Percentiles rank a stretch among this genome's conserved stretches.
Evolutionary conservation across 2,888 invertebrate genomes (phyloP).

Genomic region (Sinhomidia bicolor): DNA sequence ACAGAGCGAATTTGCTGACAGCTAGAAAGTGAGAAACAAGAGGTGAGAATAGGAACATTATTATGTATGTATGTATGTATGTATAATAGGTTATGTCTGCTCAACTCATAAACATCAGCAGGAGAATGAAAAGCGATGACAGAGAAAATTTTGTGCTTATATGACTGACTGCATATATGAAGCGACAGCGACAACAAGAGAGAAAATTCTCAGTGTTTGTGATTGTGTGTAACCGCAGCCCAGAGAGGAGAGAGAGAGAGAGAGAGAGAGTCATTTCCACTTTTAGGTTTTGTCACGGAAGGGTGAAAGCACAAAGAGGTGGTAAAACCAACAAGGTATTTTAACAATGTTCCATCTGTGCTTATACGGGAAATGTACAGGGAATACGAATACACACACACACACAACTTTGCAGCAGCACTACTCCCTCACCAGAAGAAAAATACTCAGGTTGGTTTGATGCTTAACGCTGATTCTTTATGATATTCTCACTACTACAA

Average conservation of each 20-base stretch:
- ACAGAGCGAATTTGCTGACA: background rate
- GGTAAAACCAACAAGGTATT: conserved; percentile 44
- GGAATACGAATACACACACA: background rate
- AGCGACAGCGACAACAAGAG: too few relatives aligned
- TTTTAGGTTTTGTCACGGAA: conserved; percentile 64
- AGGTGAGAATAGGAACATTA: too few relatives aligned
- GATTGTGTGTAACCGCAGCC: conserved; percentile 73
- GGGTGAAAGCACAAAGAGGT: conserved; percentile 59
- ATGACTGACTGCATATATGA: conserved; percentile 46
- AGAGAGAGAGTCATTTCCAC: conserved; percentile 64
- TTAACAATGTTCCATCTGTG: background rate
- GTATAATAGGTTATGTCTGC: background rate
- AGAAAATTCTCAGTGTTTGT: conserved; percentile 62
- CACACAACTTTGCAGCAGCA: too few relatives aligned
- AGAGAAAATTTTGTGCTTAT: conserved; percentile 35
- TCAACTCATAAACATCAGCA: conserved; percentile 29
- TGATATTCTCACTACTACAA: background rate
- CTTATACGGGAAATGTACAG: background rate
- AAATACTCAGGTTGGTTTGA: conserved; percentile 18
- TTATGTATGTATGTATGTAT: too few relatives aligned
- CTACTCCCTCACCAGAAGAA: too few relatives aligned
- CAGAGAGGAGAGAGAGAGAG: too few relatives aligned
- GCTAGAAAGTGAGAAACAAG: background rate
- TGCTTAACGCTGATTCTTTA: background rate
- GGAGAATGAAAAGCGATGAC: conserved; percentile 44